phyloP scores from a whole-genome alignment of 2,888 invertebrate species.

The Miltochrista miniata region DNA sequence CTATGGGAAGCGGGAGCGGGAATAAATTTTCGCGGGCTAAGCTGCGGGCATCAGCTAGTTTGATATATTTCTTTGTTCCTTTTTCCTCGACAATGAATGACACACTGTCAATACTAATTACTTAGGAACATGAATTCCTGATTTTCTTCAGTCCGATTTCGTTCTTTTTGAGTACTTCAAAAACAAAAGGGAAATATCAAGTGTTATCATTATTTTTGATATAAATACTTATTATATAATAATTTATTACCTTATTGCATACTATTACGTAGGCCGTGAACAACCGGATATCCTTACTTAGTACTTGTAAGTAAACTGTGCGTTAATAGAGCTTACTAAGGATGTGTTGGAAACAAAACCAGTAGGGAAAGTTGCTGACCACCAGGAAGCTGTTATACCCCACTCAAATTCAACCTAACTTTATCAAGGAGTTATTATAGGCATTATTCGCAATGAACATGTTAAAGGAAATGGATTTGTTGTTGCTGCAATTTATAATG shows the following conservation, averaged over 20 bases:
- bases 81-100: too few relatives aligned
- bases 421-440: constrained; percentile 1
- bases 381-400: constrained; percentile 14
- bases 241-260: constrained; percentile 18
- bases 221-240: constrained; percentile 1
- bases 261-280: constrained; percentile 11
- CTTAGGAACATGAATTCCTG: too few relatives aligned
- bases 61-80: too few relatives aligned
- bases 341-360: constrained; percentile 45
- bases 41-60: too few relatives aligned
- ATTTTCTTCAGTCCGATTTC: too few relatives aligned
- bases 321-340: constrained; percentile 59
- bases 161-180: too few relatives aligned
- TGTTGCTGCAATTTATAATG: constrained; percentile 20
- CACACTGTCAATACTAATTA: too few relatives aligned
- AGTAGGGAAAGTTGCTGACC: constrained; percentile 55
- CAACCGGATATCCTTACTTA: constrained; percentile 26
- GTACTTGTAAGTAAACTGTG: constrained; percentile 27
- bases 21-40: too few relatives aligned
- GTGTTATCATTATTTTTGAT: neutral
- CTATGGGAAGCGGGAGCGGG: too few relatives aligned
- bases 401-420: neutral
- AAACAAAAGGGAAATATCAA: neutral
- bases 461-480: constrained; percentile 40
- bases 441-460: constrained; percentile 21